Evolutionary conservation across 1,140 invertebrate genomes (phyloP).

Genomic region (Chrysopa pallens): DNA sequence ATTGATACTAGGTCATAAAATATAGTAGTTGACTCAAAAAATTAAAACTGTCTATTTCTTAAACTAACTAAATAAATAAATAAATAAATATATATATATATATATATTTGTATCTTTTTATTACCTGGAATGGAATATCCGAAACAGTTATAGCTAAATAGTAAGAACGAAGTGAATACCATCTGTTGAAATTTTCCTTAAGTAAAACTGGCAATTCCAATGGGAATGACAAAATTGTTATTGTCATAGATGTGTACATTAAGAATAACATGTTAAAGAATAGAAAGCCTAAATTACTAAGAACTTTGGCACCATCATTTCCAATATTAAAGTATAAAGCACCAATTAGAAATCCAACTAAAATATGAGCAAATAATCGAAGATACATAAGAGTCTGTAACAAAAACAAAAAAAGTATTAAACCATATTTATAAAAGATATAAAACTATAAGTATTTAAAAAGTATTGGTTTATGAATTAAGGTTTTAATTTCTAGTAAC

Average conservation of each 20-base stretch:
- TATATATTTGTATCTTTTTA: too few relatives aligned
- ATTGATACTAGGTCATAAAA: too few relatives aligned
- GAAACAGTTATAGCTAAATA: constrained; percentile 91
- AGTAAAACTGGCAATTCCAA: constrained; percentile 87
- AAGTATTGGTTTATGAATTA: too few relatives aligned
- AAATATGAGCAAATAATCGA: constrained; percentile 77
- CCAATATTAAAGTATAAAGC: constrained; percentile 85
- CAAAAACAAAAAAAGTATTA: constrained; percentile 3
- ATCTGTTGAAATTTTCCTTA: constrained; percentile 92
- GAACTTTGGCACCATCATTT: constrained; percentile 82
- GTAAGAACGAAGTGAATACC: constrained; percentile 91
- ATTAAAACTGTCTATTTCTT: too few relatives aligned
- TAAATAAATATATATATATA: too few relatives aligned
- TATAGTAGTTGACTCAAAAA: too few relatives aligned
- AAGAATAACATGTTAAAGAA: constrained; percentile 98
- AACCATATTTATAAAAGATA: neutral
- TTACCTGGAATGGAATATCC: constrained; percentile 90
- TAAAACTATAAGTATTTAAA: too few relatives aligned
- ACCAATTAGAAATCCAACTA: constrained; percentile 83
- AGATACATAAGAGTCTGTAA: constrained; percentile 86
- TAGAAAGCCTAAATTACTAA: constrained; percentile 89
- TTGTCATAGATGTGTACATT: constrained; percentile 97
- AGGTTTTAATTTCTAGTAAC: too few relatives aligned
- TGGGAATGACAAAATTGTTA: constrained; percentile 92
- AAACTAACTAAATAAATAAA: too few relatives aligned